These are phyloP conservation scores for Pongo abelii DNA, from an alignment of 2,113 vertebrate genomes.

Conservation along the genomic window DNA sequence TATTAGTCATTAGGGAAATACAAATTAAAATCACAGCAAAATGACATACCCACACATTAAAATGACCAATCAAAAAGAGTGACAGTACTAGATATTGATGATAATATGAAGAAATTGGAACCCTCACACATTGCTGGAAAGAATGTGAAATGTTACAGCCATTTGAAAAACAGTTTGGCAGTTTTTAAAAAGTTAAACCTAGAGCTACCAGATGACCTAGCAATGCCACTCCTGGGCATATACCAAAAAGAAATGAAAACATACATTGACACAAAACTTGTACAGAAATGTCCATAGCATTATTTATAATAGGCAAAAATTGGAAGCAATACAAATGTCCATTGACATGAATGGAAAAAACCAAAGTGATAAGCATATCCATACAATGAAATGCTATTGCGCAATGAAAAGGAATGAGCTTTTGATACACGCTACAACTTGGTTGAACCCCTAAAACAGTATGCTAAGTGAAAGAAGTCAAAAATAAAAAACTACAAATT, in stretches of 20 bases:
- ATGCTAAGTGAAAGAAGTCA: neutral
- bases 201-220: neutral
- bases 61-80: neutral
- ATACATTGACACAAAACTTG: neutral
- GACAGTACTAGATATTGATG: neutral
- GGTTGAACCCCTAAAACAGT: neutral
- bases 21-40: neutral
- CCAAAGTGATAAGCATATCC: neutral
- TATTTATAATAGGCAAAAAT: neutral
- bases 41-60: neutral
- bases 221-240: neutral
- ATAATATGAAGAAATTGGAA: neutral
- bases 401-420: neutral
- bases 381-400: neutral
- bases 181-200: slow-evolving; percentile 28
- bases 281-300: neutral
- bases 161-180: neutral
- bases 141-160: neutral
- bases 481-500: neutral
- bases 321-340: neutral
- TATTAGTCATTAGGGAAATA: neutral
- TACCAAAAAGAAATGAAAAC: neutral
- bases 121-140: neutral
- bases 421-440: neutral
- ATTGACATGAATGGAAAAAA: neutral